phyloP scores from a whole-genome alignment of 2,888 invertebrate genomes.

The Nomada ferruginata region DNA sequence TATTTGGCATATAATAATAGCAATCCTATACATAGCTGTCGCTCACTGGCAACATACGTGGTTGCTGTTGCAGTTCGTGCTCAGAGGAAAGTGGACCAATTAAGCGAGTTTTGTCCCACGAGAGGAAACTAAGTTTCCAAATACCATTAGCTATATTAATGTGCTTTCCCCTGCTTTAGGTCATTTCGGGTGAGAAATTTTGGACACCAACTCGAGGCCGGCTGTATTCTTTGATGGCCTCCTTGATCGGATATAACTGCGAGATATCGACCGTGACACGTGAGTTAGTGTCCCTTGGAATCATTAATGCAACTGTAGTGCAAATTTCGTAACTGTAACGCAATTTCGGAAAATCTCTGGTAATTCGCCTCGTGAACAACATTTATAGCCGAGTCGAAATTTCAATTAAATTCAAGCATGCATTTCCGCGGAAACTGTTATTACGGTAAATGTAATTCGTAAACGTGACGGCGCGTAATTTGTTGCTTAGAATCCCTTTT shows the following conservation, averaged over 20 bases:
- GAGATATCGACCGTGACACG: conserved; percentile 16
- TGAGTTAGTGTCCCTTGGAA: background rate
- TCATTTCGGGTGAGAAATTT: conserved; percentile 65
- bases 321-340: background rate
- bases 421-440: background rate
- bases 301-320: background rate
- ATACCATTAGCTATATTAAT: conserved; percentile 71
- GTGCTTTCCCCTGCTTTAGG: conserved; percentile 60
- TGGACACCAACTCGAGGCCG: conserved; percentile 44
- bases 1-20: conserved; percentile 36
- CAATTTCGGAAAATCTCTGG: background rate
- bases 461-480: background rate
- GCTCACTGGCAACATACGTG: conserved; percentile 54
- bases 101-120: conserved; percentile 69
- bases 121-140: conserved; percentile 65
- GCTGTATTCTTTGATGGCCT: conserved; percentile 49
- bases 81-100: conserved; percentile 67
- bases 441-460: background rate
- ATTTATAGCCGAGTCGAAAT: background rate
- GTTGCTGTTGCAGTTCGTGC: conserved; percentile 62
- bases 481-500: background rate
- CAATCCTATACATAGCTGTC: conserved; percentile 10
- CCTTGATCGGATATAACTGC: conserved; percentile 33
- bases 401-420: conserved; percentile 8
- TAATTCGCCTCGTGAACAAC: background rate